These are phyloP conservation scores for Metellina segmentata DNA, from an alignment of 2,888 invertebrate species.

Conservation along the genomic window DNA sequence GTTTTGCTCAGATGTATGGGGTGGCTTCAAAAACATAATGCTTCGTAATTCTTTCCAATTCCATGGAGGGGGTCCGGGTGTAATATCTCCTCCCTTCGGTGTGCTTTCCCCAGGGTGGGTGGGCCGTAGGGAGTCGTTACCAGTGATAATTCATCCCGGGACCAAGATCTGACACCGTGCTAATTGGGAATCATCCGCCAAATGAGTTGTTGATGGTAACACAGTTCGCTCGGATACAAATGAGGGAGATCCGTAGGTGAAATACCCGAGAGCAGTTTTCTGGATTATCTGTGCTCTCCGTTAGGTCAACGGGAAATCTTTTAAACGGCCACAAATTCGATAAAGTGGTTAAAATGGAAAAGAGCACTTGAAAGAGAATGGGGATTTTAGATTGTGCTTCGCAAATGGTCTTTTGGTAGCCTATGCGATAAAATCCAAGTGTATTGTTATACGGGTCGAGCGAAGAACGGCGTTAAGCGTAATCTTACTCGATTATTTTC, in stretches of 20 bases:
- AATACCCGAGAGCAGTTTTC: conserved; percentile 56
- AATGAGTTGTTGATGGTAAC: conserved; percentile 75
- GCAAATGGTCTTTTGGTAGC: too few species aligned
- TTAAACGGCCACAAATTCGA: conserved; percentile 68
- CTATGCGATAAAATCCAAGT: too few species aligned
- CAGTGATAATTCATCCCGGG: conserved; percentile 74
- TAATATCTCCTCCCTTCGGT: conserved; percentile 61
- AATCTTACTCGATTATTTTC: too few species aligned
- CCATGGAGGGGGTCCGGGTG: conserved; percentile 51
- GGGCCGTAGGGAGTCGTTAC: conserved; percentile 74
- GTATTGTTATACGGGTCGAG: too few species aligned
- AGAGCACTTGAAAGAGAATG: not conserved
- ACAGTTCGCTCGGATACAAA: conserved; percentile 12
- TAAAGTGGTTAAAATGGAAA: conserved; percentile 56
- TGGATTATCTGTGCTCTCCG: conserved; percentile 37
- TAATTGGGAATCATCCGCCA: conserved; percentile 76
- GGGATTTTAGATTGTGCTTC: too few species aligned
- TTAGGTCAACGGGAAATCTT: conserved; percentile 54
- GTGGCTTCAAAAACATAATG: conserved; percentile 47
- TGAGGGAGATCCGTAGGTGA: conserved; percentile 9
- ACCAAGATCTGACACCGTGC: conserved; percentile 72
- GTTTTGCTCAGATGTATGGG: conserved; percentile 21
- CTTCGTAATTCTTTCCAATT: conserved; percentile 74
- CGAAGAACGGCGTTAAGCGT: too few species aligned
- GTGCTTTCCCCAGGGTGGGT: conserved; percentile 57